These are phyloP conservation scores for Diabrotica balteata DNA, from an alignment of 2,888 invertebrate genomes.

Conservation along the genomic window DNA sequence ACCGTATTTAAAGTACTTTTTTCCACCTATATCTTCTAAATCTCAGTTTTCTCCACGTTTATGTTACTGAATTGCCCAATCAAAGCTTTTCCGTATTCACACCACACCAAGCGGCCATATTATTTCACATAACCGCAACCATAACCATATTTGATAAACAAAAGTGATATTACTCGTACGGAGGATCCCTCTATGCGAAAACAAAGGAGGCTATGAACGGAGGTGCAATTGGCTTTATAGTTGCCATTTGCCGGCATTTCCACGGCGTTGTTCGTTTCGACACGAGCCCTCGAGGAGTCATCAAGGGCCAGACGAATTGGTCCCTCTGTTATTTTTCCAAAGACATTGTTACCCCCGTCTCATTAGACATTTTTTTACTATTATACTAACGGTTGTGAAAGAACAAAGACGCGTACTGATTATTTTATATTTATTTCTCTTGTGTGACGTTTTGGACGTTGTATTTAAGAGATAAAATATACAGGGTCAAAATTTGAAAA, in stretches of 20 bases:
- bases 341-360: conserved; percentile 33
- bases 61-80: not conserved
- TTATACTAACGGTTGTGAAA: conserved; percentile 40
- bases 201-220: conserved; percentile 42
- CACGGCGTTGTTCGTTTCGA: conserved; percentile 41
- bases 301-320: conserved; percentile 47
- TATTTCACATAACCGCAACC: conserved; percentile 19
- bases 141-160: conserved; percentile 32
- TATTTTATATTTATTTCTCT: too few relatives aligned
- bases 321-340: conserved; percentile 38
- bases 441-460: too few relatives aligned
- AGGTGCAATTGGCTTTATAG: conserved; percentile 51
- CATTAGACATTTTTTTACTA: conserved; percentile 48
- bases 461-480: too few relatives aligned
- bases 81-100: conserved; percentile 1
- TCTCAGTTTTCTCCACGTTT: too few relatives aligned
- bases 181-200: conserved; percentile 18
- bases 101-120: conserved; percentile 7
- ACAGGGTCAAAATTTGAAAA: too few relatives aligned
- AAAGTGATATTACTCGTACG: conserved; percentile 26
- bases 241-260: conserved; percentile 20
- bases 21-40: too few relatives aligned
- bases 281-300: conserved; percentile 53
- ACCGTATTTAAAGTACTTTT: too few relatives aligned
- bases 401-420: too few relatives aligned